A percentile compares a stretch with the other conserved stretches of the same genome.
These are phyloP conservation scores for Adelosebastes latens DNA, from an alignment of 2,797 vertebrate species.

Conservation along the genomic window DNA sequence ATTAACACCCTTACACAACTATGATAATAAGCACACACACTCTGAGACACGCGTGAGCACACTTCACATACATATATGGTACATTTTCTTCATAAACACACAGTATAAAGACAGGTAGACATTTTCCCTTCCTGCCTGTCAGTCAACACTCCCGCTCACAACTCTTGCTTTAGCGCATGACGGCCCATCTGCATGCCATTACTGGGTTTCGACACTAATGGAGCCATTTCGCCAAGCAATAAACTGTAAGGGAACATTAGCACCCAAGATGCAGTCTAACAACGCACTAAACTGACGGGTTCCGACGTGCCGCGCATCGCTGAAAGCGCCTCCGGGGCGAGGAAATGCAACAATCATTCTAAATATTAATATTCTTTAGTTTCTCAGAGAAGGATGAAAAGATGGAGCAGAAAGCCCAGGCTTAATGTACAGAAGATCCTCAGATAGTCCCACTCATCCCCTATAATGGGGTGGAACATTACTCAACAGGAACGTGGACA, in stretches of 20 bases:
- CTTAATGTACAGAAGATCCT: constrained; percentile 5
- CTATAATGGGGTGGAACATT: neutral
- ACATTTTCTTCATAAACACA: neutral
- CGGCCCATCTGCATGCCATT: constrained; percentile 65
- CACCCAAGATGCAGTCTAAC: constrained; percentile 53
- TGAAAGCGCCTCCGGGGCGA: constrained; percentile 25
- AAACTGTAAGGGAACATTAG: constrained; percentile 69
- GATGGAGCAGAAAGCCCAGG: neutral
- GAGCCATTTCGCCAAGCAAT: constrained; percentile 66
- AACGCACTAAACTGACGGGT: constrained; percentile 60
- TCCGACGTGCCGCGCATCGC: constrained; percentile 34
- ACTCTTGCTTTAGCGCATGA: constrained; percentile 31
- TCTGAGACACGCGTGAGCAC: neutral
- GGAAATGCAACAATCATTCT: constrained; percentile 28
- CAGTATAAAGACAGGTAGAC: constrained; percentile 3
- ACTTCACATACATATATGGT: neutral
- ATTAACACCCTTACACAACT: neutral
- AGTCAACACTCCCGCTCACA: constrained; percentile 41
- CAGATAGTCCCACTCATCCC: neutral
- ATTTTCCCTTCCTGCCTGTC: constrained; percentile 44
- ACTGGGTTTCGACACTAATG: constrained; percentile 62
- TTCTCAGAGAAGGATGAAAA: constrained; percentile 8
- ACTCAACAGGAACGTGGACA: neutral
- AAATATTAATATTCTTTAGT: constrained; percentile 51
- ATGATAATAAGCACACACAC: neutral